Evolutionary conservation across 1,140 invertebrate species (phyloP), one percentile per base, ranked within the genome.

Genomic region (Trichomalopsis sarcophagae): DNA sequence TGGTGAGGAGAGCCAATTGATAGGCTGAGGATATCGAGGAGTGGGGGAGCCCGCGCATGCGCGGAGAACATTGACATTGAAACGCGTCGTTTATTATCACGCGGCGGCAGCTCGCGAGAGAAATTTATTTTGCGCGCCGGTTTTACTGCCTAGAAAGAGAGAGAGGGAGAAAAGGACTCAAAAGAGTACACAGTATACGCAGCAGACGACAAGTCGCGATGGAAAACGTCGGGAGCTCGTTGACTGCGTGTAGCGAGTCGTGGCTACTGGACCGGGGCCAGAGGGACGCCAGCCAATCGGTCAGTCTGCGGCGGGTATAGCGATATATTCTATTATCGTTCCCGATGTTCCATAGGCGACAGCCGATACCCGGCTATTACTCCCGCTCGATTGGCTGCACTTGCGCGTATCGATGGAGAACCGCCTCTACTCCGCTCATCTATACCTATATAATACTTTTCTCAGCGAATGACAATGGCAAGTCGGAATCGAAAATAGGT

Each of bases 51-150:
- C 10, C 0, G 73, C 73, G 21, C 73, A 36, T 36, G 73, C 73
- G 36, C 33, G 30, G 71, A 44, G 40, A 82, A 85, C 84, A 85
- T 85, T 85, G 84, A 78, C 84, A 85, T 85, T 85, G 84, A 85
- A 81, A 69, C 71, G 33, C 21, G 55, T 62, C 55, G 21, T 62
- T 62, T 62, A 62, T 62, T 62, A 62, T 62, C 55, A 62, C 10
- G 40, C 9, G 9, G 40, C 10, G 10, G 40, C 40, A 9, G 7
- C 40, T 44, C 40, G 40, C 55, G 21, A 62, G 21, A n/a, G 6
- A 62, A 62, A 62, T 62, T 62, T 62, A 62, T 62, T 62, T 62
- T 62, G 55, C 7, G 21, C 0, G 7, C 14, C 21, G 21, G 55
- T 62, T 62, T 62, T 62, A 62, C 55, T 4, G 21, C 14, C 6